Evolutionary conservation across 1,140 invertebrate species (phyloP).

Genomic region (Drosophila orena): DNA sequence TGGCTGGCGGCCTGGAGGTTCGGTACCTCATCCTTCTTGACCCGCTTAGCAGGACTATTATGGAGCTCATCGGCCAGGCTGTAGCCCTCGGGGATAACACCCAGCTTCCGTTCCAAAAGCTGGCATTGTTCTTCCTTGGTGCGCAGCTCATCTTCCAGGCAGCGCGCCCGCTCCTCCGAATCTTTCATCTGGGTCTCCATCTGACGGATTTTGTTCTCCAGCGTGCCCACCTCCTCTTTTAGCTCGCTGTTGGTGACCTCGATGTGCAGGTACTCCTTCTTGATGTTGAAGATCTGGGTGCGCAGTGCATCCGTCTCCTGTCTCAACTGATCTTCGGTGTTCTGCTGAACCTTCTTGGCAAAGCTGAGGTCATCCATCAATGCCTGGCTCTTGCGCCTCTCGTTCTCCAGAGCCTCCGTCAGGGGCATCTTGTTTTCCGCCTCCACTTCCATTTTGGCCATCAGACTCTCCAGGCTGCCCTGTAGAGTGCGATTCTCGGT

Average conservation of each 20-base stretch:
- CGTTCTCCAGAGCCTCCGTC: conserved; percentile 65
- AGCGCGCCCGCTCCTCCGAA: conserved; percentile 61
- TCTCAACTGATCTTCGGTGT: conserved; percentile 84
- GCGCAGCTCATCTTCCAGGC: conserved; percentile 73
- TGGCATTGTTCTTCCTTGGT: conserved; percentile 74
- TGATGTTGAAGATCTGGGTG: conserved; percentile 85
- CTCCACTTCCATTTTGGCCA: conserved; percentile 54
- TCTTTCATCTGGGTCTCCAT: conserved; percentile 46
- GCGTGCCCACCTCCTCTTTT: conserved; percentile 86
- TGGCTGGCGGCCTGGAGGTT: conserved; percentile 62
- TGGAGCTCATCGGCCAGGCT: conserved; percentile 77
- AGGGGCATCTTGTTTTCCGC: conserved; percentile 57
- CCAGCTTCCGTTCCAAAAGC: conserved; percentile 58
- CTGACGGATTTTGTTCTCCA: conserved; percentile 74
- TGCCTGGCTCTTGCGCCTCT: conserved; percentile 60
- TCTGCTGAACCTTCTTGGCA: conserved; percentile 83
- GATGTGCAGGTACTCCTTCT: conserved; percentile 86
- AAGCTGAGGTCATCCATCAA: conserved; percentile 73
- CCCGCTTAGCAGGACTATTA: conserved; percentile 73
- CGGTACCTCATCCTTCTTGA: conserved; percentile 54
- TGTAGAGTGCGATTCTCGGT: conserved; percentile 85
- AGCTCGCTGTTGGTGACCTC: conserved; percentile 87
- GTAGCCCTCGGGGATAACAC: conserved; percentile 62
- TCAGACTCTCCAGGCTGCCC: conserved; percentile 84
- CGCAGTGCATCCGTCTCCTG: conserved; percentile 85